Base-by-base conservation (phyloP, 2,797 vertebrate genomes). In the Channallabes apus region DNA sequence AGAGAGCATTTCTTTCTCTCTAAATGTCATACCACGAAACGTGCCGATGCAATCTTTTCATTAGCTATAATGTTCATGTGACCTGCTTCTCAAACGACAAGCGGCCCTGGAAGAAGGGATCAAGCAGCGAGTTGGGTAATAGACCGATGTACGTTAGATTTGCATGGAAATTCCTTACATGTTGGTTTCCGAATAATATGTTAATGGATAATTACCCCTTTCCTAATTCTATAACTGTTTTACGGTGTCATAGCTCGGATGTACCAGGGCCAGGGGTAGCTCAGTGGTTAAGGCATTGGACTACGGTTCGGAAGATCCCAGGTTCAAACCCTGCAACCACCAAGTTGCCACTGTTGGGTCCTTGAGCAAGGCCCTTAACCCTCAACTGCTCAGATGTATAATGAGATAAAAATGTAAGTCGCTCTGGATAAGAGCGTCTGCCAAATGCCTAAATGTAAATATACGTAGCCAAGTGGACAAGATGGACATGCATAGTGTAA, bases 41-140 rank as follows among this genome's bases (percentile, higher is more conserved):
- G 82, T 81, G 51, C 59, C 51, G 77, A 86, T 86, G 51, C 87
- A 90, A 89, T 84, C 88, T 84, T 69, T 86, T 68, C 72, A 59
- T 64, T 58, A 6, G 82, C 88, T 93, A 92, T 93, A 92, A 89
- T 84, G 85, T 5, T 12, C 73, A 11, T 75, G 61, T 69, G 84
- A 71, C 80, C 62, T 82, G 64, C 61, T 75, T 75, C 38, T 46
- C 27, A 54, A 81, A 89, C 80, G 71, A 24, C 82, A 62, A 92
- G 91, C 46, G 89, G 90, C 91, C 90, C 89, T 93, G 41, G 91
- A 92, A 65, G 15, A 76, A 58, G 29, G 32, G 91, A 92, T 56
- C 29, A 68, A 58, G 41, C 61, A 88, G 87, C 65, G 82, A 92
- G 93, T 94, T 92, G 92, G 92, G 92, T 93, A 94, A 94, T 93